Percentiles rank a stretch among this genome's conserved stretches.
phyloP scores from a whole-genome alignment of 2,888 invertebrate genomes.

The Eristalinus aeneus region DNA sequence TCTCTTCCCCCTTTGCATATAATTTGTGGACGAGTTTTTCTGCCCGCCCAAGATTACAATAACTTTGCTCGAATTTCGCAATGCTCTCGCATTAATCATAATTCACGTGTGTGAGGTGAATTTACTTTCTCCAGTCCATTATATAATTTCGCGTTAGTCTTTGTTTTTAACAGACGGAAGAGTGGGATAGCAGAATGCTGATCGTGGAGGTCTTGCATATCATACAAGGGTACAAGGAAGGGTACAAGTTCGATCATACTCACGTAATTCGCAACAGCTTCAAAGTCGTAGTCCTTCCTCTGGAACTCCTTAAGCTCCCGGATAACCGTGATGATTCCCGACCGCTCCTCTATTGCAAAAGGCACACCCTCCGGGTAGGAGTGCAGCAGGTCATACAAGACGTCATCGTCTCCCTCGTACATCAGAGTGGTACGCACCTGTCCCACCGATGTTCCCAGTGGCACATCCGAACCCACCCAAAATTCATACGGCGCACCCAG shows the following conservation, averaged over 20 bases:
- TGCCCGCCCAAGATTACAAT: not conserved
- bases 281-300: constrained; percentile 88
- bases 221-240: no score
- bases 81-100: not conserved
- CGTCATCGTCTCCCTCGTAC: constrained; percentile 84
- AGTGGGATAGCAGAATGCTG: not conserved
- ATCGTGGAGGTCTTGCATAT: not conserved
- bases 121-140: not conserved
- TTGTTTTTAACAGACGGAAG: not conserved
- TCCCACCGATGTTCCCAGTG: constrained; percentile 91
- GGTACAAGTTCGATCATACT: no score
- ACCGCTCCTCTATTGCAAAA: constrained; percentile 93
- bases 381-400: constrained; percentile 90
- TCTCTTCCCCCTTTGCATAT: no score
- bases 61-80: not conserved
- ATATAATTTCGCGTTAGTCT: not conserved
- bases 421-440: constrained; percentile 90
- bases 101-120: not conserved
- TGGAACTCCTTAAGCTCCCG: constrained; percentile 87
- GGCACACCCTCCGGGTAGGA: constrained; percentile 96
- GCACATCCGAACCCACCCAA: constrained; percentile 93
- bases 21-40: not conserved
- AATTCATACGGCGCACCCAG: constrained; percentile 93
- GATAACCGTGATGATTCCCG: constrained; percentile 93
- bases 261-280: constrained; percentile 87